These are phyloP conservation scores for Griposia aprilina DNA, from an alignment of 2,888 invertebrate genomes.

Conservation along the genomic window DNA sequence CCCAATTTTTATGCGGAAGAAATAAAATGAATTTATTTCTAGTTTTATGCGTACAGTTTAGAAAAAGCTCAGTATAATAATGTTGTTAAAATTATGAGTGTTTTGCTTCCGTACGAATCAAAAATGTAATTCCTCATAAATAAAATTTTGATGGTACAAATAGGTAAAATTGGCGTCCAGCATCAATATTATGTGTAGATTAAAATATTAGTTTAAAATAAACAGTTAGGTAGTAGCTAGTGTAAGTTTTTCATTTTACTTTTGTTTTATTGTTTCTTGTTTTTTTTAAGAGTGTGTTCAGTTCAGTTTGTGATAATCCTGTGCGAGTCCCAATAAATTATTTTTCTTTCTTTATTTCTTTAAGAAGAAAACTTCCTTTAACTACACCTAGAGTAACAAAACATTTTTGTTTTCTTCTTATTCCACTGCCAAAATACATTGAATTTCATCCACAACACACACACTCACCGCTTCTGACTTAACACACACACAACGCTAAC, in stretches of 20 bases:
- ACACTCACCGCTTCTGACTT: background rate
- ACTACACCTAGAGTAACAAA: background rate
- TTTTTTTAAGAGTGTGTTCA: too few species aligned
- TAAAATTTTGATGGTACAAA: background rate
- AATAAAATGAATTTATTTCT: constrained; percentile 1
- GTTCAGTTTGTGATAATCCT: too few species aligned
- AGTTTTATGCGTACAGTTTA: background rate
- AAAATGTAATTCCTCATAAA: too few species aligned
- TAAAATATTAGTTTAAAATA: background rate
- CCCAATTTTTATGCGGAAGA: background rate
- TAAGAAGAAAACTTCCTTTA: background rate
- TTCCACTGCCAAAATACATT: background rate
- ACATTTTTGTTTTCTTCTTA: too few species aligned
- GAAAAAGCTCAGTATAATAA: constrained; percentile 10
- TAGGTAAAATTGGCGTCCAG: background rate
- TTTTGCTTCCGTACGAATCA: background rate
- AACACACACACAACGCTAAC: constrained; percentile 14
- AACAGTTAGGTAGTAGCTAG: too few species aligned
- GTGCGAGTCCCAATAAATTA: too few species aligned
- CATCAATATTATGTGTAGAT: background rate
- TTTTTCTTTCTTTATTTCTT: too few species aligned
- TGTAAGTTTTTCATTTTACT: too few species aligned
- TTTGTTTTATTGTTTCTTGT: too few species aligned
- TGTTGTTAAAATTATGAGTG: background rate
- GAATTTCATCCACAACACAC: background rate